Evolutionary conservation across 2,113 vertebrate genomes (phyloP).

Genomic region (Conger conger): DNA sequence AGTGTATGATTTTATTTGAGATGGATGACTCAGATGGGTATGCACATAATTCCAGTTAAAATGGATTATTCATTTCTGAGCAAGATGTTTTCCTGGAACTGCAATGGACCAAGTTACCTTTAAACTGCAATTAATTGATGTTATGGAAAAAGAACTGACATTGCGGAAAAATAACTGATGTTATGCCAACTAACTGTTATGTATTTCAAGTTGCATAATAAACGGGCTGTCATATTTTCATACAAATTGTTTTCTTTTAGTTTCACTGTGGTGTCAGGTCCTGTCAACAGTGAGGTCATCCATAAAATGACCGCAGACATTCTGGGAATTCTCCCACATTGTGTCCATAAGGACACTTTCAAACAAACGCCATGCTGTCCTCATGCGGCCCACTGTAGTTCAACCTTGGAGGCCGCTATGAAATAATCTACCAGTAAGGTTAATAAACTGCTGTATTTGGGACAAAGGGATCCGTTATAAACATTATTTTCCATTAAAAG

Average conservation of each 20-base stretch:
- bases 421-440: slow-evolving; percentile 71
- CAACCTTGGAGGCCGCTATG: slow-evolving; percentile 64
- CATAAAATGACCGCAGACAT: slow-evolving; percentile 45
- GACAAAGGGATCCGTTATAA: slow-evolving; percentile 44
- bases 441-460: slow-evolving; percentile 56
- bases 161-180: not conserved
- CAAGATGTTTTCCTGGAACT: slow-evolving; percentile 17
- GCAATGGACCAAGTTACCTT: not conserved
- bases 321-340: slow-evolving; percentile 58
- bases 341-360: not conserved
- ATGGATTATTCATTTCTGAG: slow-evolving; percentile 9
- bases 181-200: not conserved
- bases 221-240: slow-evolving; percentile 8
- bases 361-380: slow-evolving; percentile 22
- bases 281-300: slow-evolving; percentile 50
- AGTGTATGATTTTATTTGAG: slow-evolving; percentile 31
- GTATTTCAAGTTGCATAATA: slow-evolving; percentile 13
- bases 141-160: slow-evolving; percentile 8
- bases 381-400: slow-evolving; percentile 45
- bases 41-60: slow-evolving; percentile 32
- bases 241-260: slow-evolving; percentile 24
- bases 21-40: not conserved
- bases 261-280: slow-evolving; percentile 7
- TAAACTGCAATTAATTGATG: slow-evolving; percentile 10
- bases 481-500: slow-evolving; percentile 17